phyloP scores from a whole-genome alignment of 2,888 invertebrate genomes.

The Crepidodera aurea region DNA sequence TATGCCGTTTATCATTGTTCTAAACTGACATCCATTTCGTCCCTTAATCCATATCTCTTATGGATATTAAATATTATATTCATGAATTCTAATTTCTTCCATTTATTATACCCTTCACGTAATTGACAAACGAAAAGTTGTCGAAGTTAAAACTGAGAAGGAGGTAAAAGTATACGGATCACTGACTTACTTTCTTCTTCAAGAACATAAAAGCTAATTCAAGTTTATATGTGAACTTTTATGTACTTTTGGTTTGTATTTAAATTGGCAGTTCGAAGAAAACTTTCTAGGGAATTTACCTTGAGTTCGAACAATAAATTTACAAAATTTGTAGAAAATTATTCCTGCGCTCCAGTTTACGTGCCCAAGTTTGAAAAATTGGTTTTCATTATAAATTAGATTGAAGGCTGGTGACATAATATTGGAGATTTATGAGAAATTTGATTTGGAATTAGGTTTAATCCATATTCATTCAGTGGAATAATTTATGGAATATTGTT shows the following conservation, averaged over 20 bases:
- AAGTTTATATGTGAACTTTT: conserved; percentile 20
- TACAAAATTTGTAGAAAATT: neutral
- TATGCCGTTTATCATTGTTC: too few relatives aligned
- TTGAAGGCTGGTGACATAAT: too few relatives aligned
- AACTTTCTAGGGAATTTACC: neutral
- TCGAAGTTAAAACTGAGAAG: neutral
- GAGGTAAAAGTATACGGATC: neutral
- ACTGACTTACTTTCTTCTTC: neutral
- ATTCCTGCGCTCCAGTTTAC: too few relatives aligned
- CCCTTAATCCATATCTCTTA: too few relatives aligned
- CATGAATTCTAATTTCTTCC: neutral
- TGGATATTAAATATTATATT: conserved; percentile 7
- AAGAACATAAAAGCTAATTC: conserved; percentile 11
- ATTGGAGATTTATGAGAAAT: too few relatives aligned
- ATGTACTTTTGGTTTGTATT: conserved; percentile 16
- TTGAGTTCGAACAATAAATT: neutral
- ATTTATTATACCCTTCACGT: neutral
- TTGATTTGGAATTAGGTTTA: too few relatives aligned
- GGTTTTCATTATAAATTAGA: too few relatives aligned
- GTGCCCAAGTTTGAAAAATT: too few relatives aligned
- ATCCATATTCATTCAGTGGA: too few relatives aligned
- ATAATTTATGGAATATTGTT: too few relatives aligned
- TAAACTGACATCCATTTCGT: too few relatives aligned
- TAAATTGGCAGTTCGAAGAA: conserved; percentile 7
- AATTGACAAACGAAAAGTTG: conserved; percentile 14